These are phyloP conservation scores for Timema cristinae DNA, from an alignment of 2,888 invertebrate species.

Conservation along the genomic window DNA sequence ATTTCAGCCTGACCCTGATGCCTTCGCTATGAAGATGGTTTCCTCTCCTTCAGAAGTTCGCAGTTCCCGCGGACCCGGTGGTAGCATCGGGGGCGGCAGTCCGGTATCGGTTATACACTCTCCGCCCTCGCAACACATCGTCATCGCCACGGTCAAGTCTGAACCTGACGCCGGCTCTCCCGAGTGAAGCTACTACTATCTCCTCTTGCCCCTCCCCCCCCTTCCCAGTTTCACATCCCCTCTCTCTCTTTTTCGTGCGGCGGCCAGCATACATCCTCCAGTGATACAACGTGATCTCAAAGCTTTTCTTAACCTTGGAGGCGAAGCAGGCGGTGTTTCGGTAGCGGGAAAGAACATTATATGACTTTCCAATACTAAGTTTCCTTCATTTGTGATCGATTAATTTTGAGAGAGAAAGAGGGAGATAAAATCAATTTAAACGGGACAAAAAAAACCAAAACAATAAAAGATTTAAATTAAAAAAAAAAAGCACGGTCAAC, in stretches of 20 bases:
- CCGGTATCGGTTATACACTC: slow-evolving; percentile 40
- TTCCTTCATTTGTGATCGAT: no score
- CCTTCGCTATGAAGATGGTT: slow-evolving; percentile 19
- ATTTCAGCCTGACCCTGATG: slow-evolving; percentile 22
- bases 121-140: slow-evolving; percentile 30
- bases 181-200: slow-evolving; percentile 20
- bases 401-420: no score
- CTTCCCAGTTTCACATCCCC: background rate
- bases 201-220: background rate
- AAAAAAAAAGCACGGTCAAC: no score
- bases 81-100: slow-evolving; percentile 30
- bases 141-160: slow-evolving; percentile 30
- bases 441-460: no score
- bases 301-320: no score
- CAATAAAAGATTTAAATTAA: no score
- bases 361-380: no score
- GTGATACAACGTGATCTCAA: no score
- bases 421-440: no score
- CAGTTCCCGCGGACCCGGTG: slow-evolving; percentile 18
- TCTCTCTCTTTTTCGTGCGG: background rate
- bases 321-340: no score
- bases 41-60: slow-evolving; percentile 10
- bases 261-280: no score
- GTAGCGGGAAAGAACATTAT: no score
- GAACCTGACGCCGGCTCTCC: slow-evolving; percentile 29